Evolutionary conservation across 2,113 vertebrate species (phyloP), one percentile per base, ranked within the genome.

Genomic region (Mus pahari): DNA sequence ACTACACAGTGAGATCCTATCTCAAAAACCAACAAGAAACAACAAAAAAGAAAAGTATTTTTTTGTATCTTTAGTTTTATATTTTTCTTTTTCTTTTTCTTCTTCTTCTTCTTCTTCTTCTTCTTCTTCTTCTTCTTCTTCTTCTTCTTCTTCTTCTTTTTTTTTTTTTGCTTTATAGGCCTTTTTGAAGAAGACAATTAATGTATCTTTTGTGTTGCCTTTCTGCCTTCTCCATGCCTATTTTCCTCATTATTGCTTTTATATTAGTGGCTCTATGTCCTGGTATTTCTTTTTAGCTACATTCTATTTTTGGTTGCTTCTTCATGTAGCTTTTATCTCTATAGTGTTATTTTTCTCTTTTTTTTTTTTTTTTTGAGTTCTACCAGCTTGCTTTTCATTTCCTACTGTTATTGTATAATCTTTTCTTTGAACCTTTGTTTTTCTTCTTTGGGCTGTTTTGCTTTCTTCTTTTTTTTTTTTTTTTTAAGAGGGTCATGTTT

Each of bases 341-440:
- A 68, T 94, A 93, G 64, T 92, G 94, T 94, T 96, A 89, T 97
- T 97, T 97, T 97, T 96, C 55, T 96, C 79, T 95, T 91, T 74
- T 94, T 96, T 92, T 92, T 94, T 81, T 91, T 96, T 28, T 81
- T 93, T 31, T 86, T 83, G 42, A 91, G 89, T 86, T 97, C 89
- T 92, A 91, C 77, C 94, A 96, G 93, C 91, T 96, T 96, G 92
- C 60, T 94, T 97, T 97, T 92, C 93, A 81, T 95, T 97, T 97
- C 94, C 96, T 97, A 75, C 94, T 98, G 94, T 95, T 97, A 81
- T 94, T 95, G 42, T 96, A 45, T 81, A 96, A 94, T 97, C 92
- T 97, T 53, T 96, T 95, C 95, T 97, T 98, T 97, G 96, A 96
- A 97, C 94, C 74, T 94, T 97, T 97, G 96, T 97, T 97, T 96